A percentile compares a stretch with the other conserved stretches of the same genome.
These are phyloP conservation scores for Hemibagrus wyckioides DNA, from an alignment of 2,113 vertebrate species.

Conservation along the genomic window DNA sequence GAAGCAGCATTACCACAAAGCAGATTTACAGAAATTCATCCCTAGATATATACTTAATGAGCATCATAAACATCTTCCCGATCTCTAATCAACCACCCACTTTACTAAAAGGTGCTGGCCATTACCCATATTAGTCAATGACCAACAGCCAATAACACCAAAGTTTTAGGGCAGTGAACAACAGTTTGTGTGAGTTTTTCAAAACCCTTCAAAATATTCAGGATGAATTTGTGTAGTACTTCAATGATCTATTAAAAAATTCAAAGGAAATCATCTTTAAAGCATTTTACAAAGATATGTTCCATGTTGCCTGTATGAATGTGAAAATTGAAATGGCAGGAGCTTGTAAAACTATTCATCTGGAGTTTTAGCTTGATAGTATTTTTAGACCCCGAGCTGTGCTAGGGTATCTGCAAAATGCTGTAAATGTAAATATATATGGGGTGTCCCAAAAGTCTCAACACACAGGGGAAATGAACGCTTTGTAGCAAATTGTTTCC, in stretches of 20 bases:
- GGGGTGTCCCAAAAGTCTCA: no score
- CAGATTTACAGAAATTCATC: neutral
- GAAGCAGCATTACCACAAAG: neutral
- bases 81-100: neutral
- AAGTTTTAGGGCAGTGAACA: neutral
- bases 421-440: neutral
- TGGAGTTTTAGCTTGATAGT: neutral
- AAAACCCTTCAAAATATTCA: neutral
- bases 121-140: neutral
- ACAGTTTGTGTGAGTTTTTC: neutral
- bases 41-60: neutral
- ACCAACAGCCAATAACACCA: neutral
- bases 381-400: neutral
- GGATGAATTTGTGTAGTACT: neutral
- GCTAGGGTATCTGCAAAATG: neutral
- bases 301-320: neutral
- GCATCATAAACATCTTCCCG: neutral
- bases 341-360: neutral
- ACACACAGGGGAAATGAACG: no score
- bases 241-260: neutral
- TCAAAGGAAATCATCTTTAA: neutral
- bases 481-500: no score
- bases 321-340: neutral
- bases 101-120: neutral
- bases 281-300: neutral